Evolutionary conservation across 2,797 vertebrate species (phyloP).

Genomic region (Gymnothorax reevesii): DNA sequence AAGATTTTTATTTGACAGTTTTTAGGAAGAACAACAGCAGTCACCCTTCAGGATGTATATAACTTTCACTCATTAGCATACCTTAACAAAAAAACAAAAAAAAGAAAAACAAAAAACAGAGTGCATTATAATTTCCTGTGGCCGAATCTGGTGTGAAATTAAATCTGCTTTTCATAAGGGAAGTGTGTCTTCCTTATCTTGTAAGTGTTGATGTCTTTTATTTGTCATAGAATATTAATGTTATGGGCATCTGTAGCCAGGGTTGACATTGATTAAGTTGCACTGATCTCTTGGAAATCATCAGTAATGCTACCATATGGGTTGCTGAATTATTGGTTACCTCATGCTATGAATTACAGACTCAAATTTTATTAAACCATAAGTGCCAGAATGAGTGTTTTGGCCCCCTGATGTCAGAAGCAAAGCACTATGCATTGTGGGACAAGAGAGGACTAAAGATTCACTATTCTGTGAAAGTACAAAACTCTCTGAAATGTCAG

Average conservation of each 20-base stretch:
- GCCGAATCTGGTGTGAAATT: slow-evolving; percentile 20
- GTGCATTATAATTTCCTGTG: background rate
- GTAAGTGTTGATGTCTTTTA: slow-evolving; percentile 49
- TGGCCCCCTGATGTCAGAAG: slow-evolving; percentile 39
- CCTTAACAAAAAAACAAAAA: background rate
- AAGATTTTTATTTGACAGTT: background rate
- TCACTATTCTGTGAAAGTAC: slow-evolving; percentile 61
- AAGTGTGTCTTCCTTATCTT: slow-evolving; percentile 35
- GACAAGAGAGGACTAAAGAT: slow-evolving; percentile 55
- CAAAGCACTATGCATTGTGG: slow-evolving; percentile 51
- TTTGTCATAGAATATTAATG: slow-evolving; percentile 46
- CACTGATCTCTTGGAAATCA: slow-evolving; percentile 37
- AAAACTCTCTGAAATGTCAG: slow-evolving; percentile 64
- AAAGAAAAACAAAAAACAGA: background rate
- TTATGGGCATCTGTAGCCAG: slow-evolving; percentile 33
- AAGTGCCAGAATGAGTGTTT: slow-evolving; percentile 36
- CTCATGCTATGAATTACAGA: slow-evolving; percentile 47
- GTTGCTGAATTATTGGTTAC: slow-evolving; percentile 45
- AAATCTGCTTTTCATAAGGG: slow-evolving; percentile 12
- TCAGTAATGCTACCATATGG: slow-evolving; percentile 47
- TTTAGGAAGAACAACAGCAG: background rate
- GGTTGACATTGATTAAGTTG: slow-evolving; percentile 51
- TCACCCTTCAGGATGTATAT: background rate
- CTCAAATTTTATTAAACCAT: slow-evolving; percentile 44
- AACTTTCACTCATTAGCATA: background rate